Evolutionary conservation across 2,797 vertebrate genomes (phyloP).

Genomic region (Rallus crepitans): DNA sequence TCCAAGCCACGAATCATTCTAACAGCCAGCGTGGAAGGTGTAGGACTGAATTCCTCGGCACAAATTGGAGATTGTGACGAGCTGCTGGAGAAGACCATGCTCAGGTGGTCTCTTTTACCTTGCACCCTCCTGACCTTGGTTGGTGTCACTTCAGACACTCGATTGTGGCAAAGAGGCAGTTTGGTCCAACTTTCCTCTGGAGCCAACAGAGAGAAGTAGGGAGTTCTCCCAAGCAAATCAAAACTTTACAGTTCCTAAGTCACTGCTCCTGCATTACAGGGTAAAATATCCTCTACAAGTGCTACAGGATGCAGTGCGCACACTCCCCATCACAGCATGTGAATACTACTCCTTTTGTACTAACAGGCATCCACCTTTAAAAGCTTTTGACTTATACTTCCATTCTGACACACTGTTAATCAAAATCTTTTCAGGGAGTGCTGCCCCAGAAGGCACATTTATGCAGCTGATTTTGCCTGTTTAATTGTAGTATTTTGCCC

Average conservation of each 20-base stretch:
- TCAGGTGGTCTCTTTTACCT: background rate
- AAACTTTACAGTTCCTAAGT: background rate
- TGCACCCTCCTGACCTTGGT: background rate
- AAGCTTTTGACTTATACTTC: background rate
- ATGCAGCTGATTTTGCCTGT: background rate
- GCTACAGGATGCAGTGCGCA: background rate
- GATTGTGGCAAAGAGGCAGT: background rate
- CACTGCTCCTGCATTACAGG: background rate
- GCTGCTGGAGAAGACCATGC: background rate
- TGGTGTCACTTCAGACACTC: background rate
- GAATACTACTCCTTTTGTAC: background rate
- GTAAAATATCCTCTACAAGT: background rate
- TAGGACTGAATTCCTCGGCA: background rate
- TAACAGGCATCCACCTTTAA: background rate
- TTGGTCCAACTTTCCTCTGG: background rate
- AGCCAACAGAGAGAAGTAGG: background rate
- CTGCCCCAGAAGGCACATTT: background rate
- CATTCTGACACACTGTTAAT: background rate
- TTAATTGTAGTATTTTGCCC: constrained; percentile 5
- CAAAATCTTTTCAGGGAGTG: background rate
- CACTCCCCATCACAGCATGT: background rate
- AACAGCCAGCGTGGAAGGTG: background rate
- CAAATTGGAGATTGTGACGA: background rate
- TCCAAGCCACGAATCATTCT: background rate
- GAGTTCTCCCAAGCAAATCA: background rate